Percentiles rank a stretch among this genome's conserved stretches.
Conservation (phyloP, 2,888 invertebrate genomes). For the Thelaira solivaga region DNA sequence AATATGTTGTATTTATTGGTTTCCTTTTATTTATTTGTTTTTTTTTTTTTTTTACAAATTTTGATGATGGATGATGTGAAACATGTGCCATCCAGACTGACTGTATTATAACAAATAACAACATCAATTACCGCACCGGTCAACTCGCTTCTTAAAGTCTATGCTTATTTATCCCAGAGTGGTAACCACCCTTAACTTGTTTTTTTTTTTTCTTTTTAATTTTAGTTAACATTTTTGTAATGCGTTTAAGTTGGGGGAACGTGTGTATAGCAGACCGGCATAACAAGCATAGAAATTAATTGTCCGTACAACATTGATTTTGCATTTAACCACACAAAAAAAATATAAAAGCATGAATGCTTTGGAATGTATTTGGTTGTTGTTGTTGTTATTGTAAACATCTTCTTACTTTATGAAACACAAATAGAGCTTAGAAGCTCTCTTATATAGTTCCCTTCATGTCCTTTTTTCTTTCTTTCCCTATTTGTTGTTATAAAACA, state of each 20-base stretch:
- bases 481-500: constrained; percentile 27
- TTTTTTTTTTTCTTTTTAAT: neutral
- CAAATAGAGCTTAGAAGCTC: constrained; percentile 30
- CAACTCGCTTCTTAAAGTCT: constrained; percentile 26
- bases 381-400: constrained; percentile 7
- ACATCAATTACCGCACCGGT: constrained; percentile 60
- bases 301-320: constrained; percentile 63
- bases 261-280: neutral
- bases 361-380: constrained; percentile 31
- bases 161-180: neutral
- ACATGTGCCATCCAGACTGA: constrained; percentile 61
- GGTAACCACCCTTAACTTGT: constrained; percentile 35
- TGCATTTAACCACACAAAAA: constrained; percentile 55
- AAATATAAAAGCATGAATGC: constrained; percentile 1
- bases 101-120: constrained; percentile 49
- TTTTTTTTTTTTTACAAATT: constrained; percentile 11
- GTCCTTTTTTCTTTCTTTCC: neutral
- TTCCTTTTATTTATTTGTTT: neutral
- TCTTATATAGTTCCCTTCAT: neutral
- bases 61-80: constrained; percentile 60
- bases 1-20: constrained; percentile 54
- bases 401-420: constrained; percentile 12
- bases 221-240: neutral
- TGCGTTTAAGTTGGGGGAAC: constrained; percentile 7
- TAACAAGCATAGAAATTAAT: constrained; percentile 60